A percentile compares a stretch with the other conserved stretches of the same genome.
These are phyloP conservation scores for Polydrusus pterygomalis DNA, from an alignment of 2,888 invertebrate genomes.

Conservation along the genomic window DNA sequence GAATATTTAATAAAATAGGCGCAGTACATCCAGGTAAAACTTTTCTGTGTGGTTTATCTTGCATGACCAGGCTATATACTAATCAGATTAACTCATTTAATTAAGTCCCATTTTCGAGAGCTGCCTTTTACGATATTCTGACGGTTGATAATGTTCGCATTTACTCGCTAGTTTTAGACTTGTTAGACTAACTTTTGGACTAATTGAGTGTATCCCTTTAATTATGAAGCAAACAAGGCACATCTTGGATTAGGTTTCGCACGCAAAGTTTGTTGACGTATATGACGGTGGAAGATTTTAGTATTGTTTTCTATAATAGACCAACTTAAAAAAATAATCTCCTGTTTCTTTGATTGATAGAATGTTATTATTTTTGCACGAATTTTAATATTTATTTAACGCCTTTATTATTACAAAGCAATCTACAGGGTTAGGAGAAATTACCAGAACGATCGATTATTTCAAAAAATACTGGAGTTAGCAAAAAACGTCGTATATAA, in stretches of 20 bases:
- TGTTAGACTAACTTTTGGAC: slow-evolving; percentile 34
- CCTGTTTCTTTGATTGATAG: too few species aligned
- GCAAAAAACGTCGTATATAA: too few species aligned
- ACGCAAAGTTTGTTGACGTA: slow-evolving; percentile 5
- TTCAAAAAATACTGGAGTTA: too few species aligned
- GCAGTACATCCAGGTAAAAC: slow-evolving; percentile 1
- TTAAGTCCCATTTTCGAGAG: slow-evolving; percentile 57
- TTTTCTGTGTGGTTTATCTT: slow-evolving; percentile 57
- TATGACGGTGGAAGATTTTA: background rate
- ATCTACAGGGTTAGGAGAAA: too few species aligned
- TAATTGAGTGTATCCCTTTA: slow-evolving; percentile 36
- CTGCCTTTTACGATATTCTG: slow-evolving; percentile 29
- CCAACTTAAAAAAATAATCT: too few species aligned
- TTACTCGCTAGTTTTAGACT: slow-evolving; percentile 28
- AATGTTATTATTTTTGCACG: too few species aligned
- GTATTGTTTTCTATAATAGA: too few species aligned
- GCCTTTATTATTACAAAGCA: too few species aligned
- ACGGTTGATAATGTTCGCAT: slow-evolving; percentile 30
- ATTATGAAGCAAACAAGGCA: slow-evolving; percentile 16
- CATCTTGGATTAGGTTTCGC: slow-evolving; percentile 13
- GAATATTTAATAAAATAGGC: background rate
- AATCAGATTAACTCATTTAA: slow-evolving; percentile 62
- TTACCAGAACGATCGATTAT: too few species aligned
- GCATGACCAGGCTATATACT: slow-evolving; percentile 57
- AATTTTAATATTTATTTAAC: too few species aligned